phyloP scores from a whole-genome alignment of 2,797 vertebrate genomes.

The Schizopygopsis pylzovi region DNA sequence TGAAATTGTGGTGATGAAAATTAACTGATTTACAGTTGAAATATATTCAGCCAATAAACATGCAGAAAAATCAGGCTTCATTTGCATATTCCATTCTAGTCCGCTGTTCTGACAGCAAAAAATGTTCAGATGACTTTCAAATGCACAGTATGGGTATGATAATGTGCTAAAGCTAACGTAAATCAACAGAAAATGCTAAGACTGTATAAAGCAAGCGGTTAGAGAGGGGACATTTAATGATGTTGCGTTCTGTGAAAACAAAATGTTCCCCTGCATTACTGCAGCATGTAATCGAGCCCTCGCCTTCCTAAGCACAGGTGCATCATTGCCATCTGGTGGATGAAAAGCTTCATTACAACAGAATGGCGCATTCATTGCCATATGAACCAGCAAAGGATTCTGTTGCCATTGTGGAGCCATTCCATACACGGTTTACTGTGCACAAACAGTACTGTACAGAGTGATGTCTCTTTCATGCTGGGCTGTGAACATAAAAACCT shows the following conservation, averaged over 20 bases:
- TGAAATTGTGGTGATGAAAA: conserved; percentile 1
- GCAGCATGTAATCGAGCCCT: conserved; percentile 73
- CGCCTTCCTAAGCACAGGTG: conserved; percentile 63
- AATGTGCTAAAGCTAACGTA: background rate
- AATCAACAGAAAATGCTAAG: background rate
- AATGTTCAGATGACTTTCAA: conserved; percentile 17
- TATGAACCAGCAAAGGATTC: conserved; percentile 46
- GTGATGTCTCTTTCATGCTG: conserved; percentile 58
- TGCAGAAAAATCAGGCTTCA: conserved; percentile 12
- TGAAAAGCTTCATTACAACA: conserved; percentile 58
- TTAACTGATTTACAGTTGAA: background rate
- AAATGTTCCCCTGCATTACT: conserved; percentile 64
- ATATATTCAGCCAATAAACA: conserved; percentile 19
- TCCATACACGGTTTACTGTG: conserved; percentile 46
- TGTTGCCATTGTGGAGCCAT: conserved; percentile 51
- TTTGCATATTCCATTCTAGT: conserved; percentile 15
- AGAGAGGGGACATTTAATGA: conserved; percentile 43
- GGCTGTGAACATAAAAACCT: conserved; percentile 58
- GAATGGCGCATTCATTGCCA: conserved; percentile 55
- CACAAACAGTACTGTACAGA: conserved; percentile 50
- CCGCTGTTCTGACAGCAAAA: conserved; percentile 16
- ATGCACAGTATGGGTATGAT: conserved; percentile 25
- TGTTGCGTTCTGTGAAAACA: conserved; percentile 22
- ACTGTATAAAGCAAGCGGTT: conserved; percentile 40
- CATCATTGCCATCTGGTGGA: conserved; percentile 66